Evolutionary conservation across 2,888 invertebrate genomes (phyloP).

Genomic region (Phyllotreta cruciferae): DNA sequence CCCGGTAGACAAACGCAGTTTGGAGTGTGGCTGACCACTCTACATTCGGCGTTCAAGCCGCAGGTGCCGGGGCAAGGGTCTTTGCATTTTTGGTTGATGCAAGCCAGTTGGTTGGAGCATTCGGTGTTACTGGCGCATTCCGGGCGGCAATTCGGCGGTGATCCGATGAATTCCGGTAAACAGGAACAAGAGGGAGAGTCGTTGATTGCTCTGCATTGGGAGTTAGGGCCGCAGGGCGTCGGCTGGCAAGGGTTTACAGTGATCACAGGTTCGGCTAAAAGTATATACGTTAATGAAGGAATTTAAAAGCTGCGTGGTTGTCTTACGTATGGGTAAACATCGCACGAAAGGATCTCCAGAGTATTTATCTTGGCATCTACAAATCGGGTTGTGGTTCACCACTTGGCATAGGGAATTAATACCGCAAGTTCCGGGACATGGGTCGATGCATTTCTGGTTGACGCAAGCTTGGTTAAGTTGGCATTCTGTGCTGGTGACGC

Average conservation of each 20-base stretch:
- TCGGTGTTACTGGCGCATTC: conserved; percentile 77
- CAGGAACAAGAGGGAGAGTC: conserved; percentile 78
- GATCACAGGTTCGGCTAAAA: conserved; percentile 58
- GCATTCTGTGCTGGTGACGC: conserved; percentile 76
- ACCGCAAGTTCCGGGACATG: conserved; percentile 77
- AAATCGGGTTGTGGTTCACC: conserved; percentile 80
- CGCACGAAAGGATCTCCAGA: conserved; percentile 66
- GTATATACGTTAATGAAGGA: not conserved
- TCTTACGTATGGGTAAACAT: conserved; percentile 64
- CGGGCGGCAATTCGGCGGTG: conserved; percentile 76
- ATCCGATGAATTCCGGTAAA: conserved; percentile 71
- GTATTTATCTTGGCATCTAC: conserved; percentile 71
- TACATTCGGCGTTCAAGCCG: conserved; percentile 63
- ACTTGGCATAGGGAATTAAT: conserved; percentile 75
- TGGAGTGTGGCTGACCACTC: conserved; percentile 72
- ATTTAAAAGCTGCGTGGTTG: too few species aligned
- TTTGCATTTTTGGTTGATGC: conserved; percentile 56
- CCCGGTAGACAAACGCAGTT: conserved; percentile 68
- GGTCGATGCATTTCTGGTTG: conserved; percentile 76
- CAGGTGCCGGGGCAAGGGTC: conserved; percentile 65
- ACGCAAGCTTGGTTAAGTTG: conserved; percentile 73
- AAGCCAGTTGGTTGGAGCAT: conserved; percentile 64
- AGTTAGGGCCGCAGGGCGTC: conserved; percentile 80
- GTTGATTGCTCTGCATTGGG: conserved; percentile 64
- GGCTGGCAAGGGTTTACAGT: conserved; percentile 69